Conservation (phyloP, 2,888 invertebrate genomes). For the Phanerotoma sp. region DNA sequence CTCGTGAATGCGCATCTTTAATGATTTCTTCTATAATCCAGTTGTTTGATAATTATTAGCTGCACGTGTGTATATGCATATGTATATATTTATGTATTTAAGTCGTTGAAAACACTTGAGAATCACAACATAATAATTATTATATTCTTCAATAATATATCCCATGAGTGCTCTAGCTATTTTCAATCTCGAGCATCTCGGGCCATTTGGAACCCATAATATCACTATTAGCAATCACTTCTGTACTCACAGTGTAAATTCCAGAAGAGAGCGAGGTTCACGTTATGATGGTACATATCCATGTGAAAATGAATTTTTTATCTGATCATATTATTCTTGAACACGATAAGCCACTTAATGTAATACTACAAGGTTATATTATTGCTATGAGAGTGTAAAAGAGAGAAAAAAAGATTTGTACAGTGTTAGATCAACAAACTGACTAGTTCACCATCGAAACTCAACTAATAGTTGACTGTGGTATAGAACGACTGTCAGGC, state of each 20-base stretch:
- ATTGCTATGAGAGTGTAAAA: not conserved
- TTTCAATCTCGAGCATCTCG: slow-evolving; percentile 3
- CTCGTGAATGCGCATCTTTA: not conserved
- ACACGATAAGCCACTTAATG: no score
- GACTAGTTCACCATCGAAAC: slow-evolving; percentile 49
- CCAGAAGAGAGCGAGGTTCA: slow-evolving; percentile 52
- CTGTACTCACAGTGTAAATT: slow-evolving; percentile 49
- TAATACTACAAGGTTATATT: no score
- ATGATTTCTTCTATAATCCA: slow-evolving; percentile 8
- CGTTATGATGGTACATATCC: slow-evolving; percentile 53
- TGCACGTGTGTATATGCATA: no score
- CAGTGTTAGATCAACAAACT: slow-evolving; percentile 21
- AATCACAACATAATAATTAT: not conserved
- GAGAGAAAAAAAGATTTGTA: not conserved
- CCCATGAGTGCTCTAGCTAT: not conserved
- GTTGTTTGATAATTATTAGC: not conserved
- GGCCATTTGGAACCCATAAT: no score
- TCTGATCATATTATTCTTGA: slow-evolving; percentile 3
- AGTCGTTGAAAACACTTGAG: not conserved
- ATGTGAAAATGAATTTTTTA: not conserved
- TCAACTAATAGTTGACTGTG: slow-evolving; percentile 48
- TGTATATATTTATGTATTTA: no score
- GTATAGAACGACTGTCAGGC: slow-evolving; percentile 43
- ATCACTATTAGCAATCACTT: not conserved
- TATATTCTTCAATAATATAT: not conserved